phyloP scores from a whole-genome alignment of 2,797 vertebrate species.

The Calcarius lapponicus region DNA sequence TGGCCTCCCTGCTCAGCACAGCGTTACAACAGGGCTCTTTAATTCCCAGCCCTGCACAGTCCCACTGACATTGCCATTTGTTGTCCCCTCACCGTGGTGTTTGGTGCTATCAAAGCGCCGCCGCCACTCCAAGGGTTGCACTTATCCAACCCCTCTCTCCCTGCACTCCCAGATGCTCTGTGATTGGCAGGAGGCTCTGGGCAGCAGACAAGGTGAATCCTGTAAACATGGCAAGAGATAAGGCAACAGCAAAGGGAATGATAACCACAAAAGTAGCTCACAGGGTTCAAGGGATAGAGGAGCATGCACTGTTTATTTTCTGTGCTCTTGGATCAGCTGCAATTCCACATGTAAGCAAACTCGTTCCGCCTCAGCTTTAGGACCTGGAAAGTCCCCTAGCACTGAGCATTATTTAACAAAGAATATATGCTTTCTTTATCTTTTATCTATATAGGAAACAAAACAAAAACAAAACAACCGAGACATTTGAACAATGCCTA shows the following conservation, averaged over 20 bases:
- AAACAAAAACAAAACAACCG: constrained; percentile 51
- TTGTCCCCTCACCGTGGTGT: background rate
- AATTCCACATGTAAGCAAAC: constrained; percentile 52
- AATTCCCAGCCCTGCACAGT: background rate
- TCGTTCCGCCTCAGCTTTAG: constrained; percentile 18
- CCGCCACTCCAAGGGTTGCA: background rate
- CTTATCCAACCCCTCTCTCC: background rate
- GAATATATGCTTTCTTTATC: constrained; percentile 55
- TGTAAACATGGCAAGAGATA: constrained; percentile 53
- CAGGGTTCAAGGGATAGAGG: constrained; percentile 33
- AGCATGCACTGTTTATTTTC: constrained; percentile 46
- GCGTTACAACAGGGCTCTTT: background rate
- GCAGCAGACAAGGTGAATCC: constrained; percentile 43
- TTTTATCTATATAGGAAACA: constrained; percentile 68
- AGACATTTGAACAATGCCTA: constrained; percentile 59
- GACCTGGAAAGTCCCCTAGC: constrained; percentile 60
- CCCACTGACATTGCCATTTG: background rate
- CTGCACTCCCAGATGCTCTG: background rate
- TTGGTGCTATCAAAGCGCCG: background rate
- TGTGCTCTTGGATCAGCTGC: constrained; percentile 48
- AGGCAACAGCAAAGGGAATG: background rate
- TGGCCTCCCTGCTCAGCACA: background rate
- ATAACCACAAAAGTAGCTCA: constrained; percentile 30
- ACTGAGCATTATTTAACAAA: constrained; percentile 44
- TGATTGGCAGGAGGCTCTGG: constrained; percentile 32